Conservation (phyloP, 1,140 invertebrate genomes). For the Chelonus insularis region DNA sequence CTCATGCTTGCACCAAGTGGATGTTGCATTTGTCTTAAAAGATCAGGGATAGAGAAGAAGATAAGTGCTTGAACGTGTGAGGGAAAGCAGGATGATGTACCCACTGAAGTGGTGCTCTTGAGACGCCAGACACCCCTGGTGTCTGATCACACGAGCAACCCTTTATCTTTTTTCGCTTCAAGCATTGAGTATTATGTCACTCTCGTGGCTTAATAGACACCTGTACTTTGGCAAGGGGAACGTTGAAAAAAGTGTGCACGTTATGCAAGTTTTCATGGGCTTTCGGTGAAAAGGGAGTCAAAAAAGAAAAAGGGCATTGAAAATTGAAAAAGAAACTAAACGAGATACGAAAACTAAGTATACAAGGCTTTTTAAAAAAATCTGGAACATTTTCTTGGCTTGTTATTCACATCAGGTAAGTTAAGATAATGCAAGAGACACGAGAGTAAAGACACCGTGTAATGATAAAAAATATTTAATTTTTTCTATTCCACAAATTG, state of each 20-base stretch:
- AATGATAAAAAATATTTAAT: too few species aligned
- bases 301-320: too few species aligned
- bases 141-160: constrained; percentile 38
- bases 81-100: constrained; percentile 31
- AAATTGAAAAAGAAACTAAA: too few species aligned
- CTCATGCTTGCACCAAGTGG: too few species aligned
- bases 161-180: constrained; percentile 29
- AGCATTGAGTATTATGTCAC: constrained; percentile 49
- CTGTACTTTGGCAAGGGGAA: constrained; percentile 22
- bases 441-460: too few species aligned
- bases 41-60: neutral
- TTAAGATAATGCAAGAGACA: too few species aligned
- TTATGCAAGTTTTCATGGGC: constrained; percentile 6
- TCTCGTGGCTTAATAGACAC: constrained; percentile 43
- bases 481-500: too few species aligned
- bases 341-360: too few species aligned
- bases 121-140: constrained; percentile 46
- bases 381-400: too few species aligned
- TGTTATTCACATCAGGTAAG: too few species aligned
- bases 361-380: too few species aligned
- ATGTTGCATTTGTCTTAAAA: constrained; percentile 18
- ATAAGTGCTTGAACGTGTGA: constrained; percentile 26
- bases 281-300: too few species aligned
- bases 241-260: constrained; percentile 14
- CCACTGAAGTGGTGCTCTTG: constrained; percentile 40